Percentiles rank a stretch among this genome's conserved stretches.
These are phyloP conservation scores for Drosophila kurseongensis DNA, from an alignment of 1,140 invertebrate species.

Conservation along the genomic window DNA sequence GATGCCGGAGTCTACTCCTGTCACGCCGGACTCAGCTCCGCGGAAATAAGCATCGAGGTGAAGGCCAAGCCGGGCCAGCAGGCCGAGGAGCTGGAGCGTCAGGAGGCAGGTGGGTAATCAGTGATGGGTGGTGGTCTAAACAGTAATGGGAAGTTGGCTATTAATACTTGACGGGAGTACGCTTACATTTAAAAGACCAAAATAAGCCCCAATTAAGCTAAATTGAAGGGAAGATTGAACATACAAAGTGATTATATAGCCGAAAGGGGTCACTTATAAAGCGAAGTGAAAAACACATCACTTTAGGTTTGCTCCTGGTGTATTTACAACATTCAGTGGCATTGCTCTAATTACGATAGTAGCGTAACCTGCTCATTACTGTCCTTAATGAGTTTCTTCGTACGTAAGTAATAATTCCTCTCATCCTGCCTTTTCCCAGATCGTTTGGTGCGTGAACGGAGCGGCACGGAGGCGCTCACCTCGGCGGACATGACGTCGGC, in stretches of 20 bases:
- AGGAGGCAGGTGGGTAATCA: constrained; percentile 77
- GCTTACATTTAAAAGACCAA: too few relatives aligned
- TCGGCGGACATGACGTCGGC: constrained; percentile 80
- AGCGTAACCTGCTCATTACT: not conserved
- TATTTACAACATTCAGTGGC: too few relatives aligned
- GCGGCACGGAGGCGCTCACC: constrained; percentile 80
- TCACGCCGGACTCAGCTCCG: constrained; percentile 90
- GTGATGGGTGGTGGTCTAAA: too few relatives aligned
- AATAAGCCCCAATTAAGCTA: too few relatives aligned
- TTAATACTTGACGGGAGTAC: too few relatives aligned
- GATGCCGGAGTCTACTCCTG: constrained; percentile 94
- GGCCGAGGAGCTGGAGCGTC: constrained; percentile 90
- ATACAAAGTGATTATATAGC: too few relatives aligned
- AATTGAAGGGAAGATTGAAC: too few relatives aligned
- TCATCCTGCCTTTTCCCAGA: constrained; percentile 43
- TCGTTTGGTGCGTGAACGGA: constrained; percentile 78
- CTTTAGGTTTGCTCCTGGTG: too few relatives aligned
- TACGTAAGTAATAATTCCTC: constrained; percentile 6
- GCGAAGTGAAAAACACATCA: too few relatives aligned
- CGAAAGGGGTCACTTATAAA: too few relatives aligned
- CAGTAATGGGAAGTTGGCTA: too few relatives aligned
- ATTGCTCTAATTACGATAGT: too few relatives aligned
- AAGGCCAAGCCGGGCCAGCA: constrained; percentile 91
- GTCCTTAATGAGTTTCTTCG: constrained; percentile 18
- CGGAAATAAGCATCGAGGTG: constrained; percentile 90